Base-by-base conservation (phyloP, 2,113 vertebrate genomes). In the Nycticebus coucang region DNA sequence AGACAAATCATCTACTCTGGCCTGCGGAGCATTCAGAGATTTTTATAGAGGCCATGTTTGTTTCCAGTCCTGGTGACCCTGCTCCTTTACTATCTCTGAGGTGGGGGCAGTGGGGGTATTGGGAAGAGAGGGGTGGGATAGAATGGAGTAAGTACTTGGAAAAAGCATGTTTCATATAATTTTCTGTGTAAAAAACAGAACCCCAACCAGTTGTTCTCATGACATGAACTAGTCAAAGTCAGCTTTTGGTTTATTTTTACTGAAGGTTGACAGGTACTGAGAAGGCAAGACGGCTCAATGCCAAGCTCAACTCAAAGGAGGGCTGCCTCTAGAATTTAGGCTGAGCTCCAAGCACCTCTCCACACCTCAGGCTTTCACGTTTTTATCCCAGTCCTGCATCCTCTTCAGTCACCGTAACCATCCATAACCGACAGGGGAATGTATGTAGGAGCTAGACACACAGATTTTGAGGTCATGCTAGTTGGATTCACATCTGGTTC, bases 141-240 rank as follows among this genome's bases (percentile, higher is more conserved):
- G 30, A 22, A 64, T 57, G 30, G 55, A 69, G 35, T 60, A 71
- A 72, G 26, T 10, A 59, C 55, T 69, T 53, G 37, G 81, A 35
- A 86, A 93, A 83, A 11, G 13, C 13, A 1, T 28, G 57, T 77
- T 86, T 64, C 22, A 66, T 64, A 30, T 28, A 30, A 30, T 60
- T 71, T 53, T 69, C 45, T 62, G 18, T 94, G 87, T 72, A 12
- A 59, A 93, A 57, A 50, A 50, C 21, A 82, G 78, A 94, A n/a
- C 24, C 4, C 6, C 35, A 94, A 81, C 14, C 7, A 79, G 35
- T 62, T 86, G 60, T 45, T 71, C 83, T 93, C 35, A 26, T 41
- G 62, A 11, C 72, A 41, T 1, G 18, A 37, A 72, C 59, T 24
- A 57, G 28, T 64, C 30, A 64, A n/a, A 7, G 55, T 35, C 60